These are phyloP conservation scores for Enteromius viviparus DNA, from an alignment of 2,797 vertebrate genomes.

Conservation along the genomic window DNA sequence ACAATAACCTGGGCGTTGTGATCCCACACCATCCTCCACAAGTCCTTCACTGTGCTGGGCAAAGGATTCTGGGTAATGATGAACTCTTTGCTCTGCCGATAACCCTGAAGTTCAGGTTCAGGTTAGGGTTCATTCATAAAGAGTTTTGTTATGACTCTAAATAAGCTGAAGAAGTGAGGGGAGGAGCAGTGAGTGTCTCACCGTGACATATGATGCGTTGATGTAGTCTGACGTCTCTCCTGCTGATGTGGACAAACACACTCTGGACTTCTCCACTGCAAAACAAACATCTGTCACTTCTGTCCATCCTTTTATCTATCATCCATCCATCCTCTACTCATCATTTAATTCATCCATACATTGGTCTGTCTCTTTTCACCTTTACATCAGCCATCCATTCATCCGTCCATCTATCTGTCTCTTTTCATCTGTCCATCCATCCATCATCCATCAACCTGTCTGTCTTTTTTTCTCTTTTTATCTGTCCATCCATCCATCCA, in stretches of 20 bases:
- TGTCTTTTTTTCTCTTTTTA: not conserved
- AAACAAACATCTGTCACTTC: slow-evolving; percentile 49
- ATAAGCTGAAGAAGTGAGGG: not conserved
- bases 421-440: not conserved
- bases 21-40: slow-evolving; percentile 99
- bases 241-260: slow-evolving; percentile 82
- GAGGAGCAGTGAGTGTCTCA: slow-evolving; percentile 68
- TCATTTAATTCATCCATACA: too few species aligned
- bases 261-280: slow-evolving; percentile 90
- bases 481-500: not conserved
- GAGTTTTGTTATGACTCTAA: not conserved
- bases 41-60: slow-evolving; percentile 88
- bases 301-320: not conserved
- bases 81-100: slow-evolving; percentile 89
- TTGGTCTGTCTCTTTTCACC: not conserved
- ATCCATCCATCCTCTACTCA: not conserved
- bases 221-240: slow-evolving; percentile 93
- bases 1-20: slow-evolving; percentile 89
- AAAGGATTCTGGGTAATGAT: slow-evolving; percentile 95
- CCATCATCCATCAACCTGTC: not conserved
- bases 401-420: too few species aligned
- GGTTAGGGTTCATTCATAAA: too few species aligned
- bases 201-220: slow-evolving; percentile 93
- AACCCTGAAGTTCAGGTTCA: slow-evolving; percentile 79
- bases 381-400: not conserved